Evolutionary conservation across 2,888 invertebrate genomes (phyloP).

Genomic region (Cabera pusaria): DNA sequence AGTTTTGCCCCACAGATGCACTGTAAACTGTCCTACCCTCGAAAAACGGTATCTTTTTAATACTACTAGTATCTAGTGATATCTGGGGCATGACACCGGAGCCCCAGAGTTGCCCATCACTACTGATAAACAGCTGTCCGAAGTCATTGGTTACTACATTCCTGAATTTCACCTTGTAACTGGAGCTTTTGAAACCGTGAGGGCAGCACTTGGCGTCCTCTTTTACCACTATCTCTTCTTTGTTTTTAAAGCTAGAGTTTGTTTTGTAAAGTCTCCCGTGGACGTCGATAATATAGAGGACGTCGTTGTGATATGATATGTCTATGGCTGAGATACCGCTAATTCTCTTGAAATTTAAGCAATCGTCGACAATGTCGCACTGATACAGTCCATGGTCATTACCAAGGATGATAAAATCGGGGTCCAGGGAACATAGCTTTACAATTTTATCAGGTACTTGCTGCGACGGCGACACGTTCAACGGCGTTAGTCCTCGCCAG

Average conservation of each 20-base stretch:
- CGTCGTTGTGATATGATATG: conserved; percentile 84
- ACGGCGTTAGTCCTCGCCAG: conserved; percentile 69
- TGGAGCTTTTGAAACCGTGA: conserved; percentile 86
- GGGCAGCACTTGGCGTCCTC: conserved; percentile 86
- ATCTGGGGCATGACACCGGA: conserved; percentile 87
- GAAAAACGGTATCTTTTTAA: conserved; percentile 87
- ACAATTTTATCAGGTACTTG: conserved; percentile 75
- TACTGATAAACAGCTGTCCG: conserved; percentile 86
- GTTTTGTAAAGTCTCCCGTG: conserved; percentile 85
- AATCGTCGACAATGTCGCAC: conserved; percentile 63
- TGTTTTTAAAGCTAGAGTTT: conserved; percentile 77
- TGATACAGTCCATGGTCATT: conserved; percentile 74
- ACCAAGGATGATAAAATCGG: conserved; percentile 69
- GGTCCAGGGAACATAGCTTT: conserved; percentile 65
- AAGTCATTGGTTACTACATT: conserved; percentile 85
- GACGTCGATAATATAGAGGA: conserved; percentile 84
- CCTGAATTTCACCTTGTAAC: conserved; percentile 84
- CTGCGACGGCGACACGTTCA: conserved; percentile 57
- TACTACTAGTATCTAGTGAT: conserved; percentile 81
- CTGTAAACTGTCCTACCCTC: conserved; percentile 87
- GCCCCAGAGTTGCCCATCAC: conserved; percentile 87
- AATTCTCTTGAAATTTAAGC: conserved; percentile 70
- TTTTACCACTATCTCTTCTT: conserved; percentile 84
- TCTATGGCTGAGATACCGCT: conserved; percentile 83
- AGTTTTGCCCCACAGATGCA: conserved; percentile 89